These are phyloP conservation scores for Leptinotarsa texana DNA, from an alignment of 1,140 invertebrate species.

Conservation along the genomic window DNA sequence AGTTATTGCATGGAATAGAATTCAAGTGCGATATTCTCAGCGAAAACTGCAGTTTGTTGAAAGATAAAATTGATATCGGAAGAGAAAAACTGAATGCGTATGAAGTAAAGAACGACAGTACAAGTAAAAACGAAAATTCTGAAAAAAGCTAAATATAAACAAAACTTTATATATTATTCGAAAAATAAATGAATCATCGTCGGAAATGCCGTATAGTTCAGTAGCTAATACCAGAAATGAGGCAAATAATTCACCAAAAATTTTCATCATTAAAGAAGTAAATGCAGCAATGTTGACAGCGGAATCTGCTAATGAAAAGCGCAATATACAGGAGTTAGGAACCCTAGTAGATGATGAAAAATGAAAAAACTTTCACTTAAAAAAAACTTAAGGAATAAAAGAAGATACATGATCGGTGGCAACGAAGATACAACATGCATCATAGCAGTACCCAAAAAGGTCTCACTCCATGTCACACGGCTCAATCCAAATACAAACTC, in stretches of 20 bases:
- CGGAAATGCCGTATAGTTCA: background rate
- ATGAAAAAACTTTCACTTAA: background rate
- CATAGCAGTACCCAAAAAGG: background rate
- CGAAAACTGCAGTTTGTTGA: background rate
- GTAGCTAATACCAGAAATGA: background rate
- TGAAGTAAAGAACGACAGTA: background rate
- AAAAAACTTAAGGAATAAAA: background rate
- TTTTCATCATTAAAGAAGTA: background rate
- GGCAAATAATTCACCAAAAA: conserved; percentile 1
- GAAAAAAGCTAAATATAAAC: background rate
- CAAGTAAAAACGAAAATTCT: conserved; percentile 4
- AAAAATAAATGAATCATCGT: background rate
- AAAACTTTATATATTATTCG: background rate
- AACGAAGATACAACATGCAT: background rate
- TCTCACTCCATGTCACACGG: background rate
- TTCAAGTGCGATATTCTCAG: background rate
- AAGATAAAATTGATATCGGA: background rate
- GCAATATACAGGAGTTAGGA: background rate
- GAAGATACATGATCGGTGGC: background rate
- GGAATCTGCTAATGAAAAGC: background rate
- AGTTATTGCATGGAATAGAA: conserved; percentile 9
- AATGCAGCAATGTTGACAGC: background rate
- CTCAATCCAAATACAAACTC: conserved; percentile 3
- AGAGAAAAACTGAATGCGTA: background rate
- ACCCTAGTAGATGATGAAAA: background rate